phyloP scores from a whole-genome alignment of 1,140 invertebrate species.

The Trichomalopsis sarcophagae region DNA sequence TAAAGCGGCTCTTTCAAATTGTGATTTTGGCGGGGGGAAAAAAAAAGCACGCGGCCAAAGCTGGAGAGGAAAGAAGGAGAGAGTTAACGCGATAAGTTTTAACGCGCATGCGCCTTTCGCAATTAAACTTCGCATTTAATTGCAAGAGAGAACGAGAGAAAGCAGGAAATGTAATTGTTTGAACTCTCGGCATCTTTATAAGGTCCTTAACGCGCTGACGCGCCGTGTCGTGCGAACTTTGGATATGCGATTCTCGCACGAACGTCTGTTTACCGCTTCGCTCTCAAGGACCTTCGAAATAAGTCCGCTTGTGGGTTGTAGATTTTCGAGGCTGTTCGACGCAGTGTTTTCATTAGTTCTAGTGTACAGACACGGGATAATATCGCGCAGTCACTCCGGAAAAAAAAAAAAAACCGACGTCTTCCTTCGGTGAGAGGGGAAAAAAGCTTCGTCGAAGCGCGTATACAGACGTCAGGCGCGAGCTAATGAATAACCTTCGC shows the following conservation, averaged over 20 bases:
- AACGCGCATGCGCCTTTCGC: not conserved
- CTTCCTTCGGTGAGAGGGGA: not conserved
- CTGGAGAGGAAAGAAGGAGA: not conserved
- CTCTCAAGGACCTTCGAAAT: slow-evolving; percentile 26
- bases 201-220: slow-evolving; percentile 20
- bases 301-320: not conserved
- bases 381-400: no score
- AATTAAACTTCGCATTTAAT: slow-evolving; percentile 28
- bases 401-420: not conserved
- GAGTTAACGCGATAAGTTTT: not conserved
- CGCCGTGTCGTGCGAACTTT: slow-evolving; percentile 19
- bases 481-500: slow-evolving; percentile 39
- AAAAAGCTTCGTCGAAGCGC: not conserved
- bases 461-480: not conserved
- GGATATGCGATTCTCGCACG: slow-evolving; percentile 25
- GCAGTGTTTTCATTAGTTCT: no score
- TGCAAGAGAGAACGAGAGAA: slow-evolving; percentile 25
- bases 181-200: slow-evolving; percentile 40
- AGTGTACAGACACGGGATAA: no score
- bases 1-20: not conserved
- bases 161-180: slow-evolving; percentile 36
- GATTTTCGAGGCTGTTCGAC: not conserved
- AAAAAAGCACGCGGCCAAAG: not conserved
- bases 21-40: not conserved
- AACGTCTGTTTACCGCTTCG: slow-evolving; percentile 33